Evolutionary conservation across 2,113 vertebrate species (phyloP).

Genomic region (Scomber japonicus): DNA sequence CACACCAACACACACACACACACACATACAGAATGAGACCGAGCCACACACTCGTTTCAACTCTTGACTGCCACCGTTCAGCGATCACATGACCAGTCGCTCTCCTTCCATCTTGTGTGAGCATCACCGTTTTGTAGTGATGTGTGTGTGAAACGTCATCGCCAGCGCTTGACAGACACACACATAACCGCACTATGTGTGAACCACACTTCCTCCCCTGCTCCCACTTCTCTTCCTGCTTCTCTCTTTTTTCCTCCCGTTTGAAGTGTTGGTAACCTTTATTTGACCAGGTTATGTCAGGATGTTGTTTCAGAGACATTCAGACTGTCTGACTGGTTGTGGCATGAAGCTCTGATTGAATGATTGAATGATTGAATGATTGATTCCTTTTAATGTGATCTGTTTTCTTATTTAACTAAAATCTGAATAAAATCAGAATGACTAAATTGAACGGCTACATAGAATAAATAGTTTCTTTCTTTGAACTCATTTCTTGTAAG

Average conservation of each 20-base stretch:
- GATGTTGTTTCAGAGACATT: not conserved
- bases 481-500: too few relatives aligned
- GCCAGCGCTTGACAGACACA: not conserved
- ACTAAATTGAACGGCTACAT: too few relatives aligned
- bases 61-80: constrained; percentile 35
- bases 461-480: too few relatives aligned
- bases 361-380: too few relatives aligned
- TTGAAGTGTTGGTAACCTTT: not conserved
- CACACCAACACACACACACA: constrained; percentile 2
- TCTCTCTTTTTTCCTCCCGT: not conserved
- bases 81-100: constrained; percentile 41
- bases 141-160: constrained; percentile 24
- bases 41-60: constrained; percentile 23
- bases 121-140: constrained; percentile 16
- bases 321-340: not conserved
- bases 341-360: not conserved
- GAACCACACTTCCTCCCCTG: constrained; percentile 4
- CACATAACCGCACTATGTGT: not conserved
- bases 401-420: too few relatives aligned
- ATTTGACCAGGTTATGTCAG: not conserved
- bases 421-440: too few relatives aligned
- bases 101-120: constrained; percentile 32
- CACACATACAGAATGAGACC: not conserved
- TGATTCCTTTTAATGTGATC: too few relatives aligned
- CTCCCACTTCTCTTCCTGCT: not conserved